Conservation (phyloP, 2,797 vertebrate genomes). For the Loriculus beryllinus region DNA sequence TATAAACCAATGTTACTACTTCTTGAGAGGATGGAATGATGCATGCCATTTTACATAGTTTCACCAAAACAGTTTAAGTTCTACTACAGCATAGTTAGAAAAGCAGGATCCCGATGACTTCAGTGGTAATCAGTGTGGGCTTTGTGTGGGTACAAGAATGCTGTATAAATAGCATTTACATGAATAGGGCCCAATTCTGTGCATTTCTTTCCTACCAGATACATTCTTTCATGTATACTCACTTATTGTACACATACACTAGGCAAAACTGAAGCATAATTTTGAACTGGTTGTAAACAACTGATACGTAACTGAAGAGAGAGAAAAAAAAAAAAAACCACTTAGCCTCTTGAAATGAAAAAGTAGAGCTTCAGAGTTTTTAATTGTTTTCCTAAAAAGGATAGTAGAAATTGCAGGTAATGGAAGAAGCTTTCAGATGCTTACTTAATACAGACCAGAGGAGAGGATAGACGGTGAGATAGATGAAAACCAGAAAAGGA, state of each 20-base stretch:
- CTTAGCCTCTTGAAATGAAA: background rate
- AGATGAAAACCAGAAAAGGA: background rate
- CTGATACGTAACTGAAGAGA: background rate
- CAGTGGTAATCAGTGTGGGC: background rate
- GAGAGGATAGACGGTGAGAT: background rate
- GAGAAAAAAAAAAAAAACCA: background rate
- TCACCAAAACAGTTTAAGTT: background rate
- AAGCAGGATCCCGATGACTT: background rate
- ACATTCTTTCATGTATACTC: background rate
- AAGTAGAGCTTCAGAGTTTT: background rate
- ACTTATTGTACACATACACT: background rate
- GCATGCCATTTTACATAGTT: background rate
- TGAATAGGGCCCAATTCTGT: background rate
- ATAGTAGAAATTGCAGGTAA: background rate
- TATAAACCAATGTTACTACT: background rate
- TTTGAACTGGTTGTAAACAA: background rate
- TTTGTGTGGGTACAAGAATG: slow-evolving; percentile 1
- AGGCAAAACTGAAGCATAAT: background rate
- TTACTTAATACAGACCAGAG: background rate
- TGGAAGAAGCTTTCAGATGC: background rate
- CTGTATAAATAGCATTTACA: background rate
- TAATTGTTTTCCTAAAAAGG: background rate
- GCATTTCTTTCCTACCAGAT: background rate
- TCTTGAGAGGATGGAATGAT: background rate
- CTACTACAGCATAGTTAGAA: background rate